Percentiles rank a stretch among this genome's conserved stretches.
Conservation (phyloP, 2,888 invertebrate species). For the Ophraella communa region DNA sequence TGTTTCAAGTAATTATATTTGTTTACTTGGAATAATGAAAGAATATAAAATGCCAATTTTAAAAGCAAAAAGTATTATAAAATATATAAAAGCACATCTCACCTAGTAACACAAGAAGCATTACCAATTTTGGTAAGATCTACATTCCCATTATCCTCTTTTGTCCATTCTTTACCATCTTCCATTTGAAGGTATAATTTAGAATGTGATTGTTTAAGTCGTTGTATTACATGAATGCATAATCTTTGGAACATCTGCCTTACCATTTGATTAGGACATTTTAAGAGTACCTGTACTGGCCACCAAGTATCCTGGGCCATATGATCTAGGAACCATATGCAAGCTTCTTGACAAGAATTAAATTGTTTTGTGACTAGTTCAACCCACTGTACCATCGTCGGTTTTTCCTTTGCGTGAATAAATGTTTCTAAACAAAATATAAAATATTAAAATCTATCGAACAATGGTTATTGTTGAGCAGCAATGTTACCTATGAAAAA, state of each 20-base stretch:
- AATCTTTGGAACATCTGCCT: conserved; percentile 96
- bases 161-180: conserved; percentile 53
- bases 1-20: no score
- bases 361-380: conserved; percentile 94
- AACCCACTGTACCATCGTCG: conserved; percentile 97
- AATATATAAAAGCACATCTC: background rate
- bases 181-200: conserved; percentile 65
- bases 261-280: conserved; percentile 96
- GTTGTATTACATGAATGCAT: conserved; percentile 92
- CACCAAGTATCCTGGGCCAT: conserved; percentile 96
- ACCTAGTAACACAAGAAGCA: conserved; percentile 83
- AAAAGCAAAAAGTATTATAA: background rate
- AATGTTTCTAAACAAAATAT: conserved; percentile 78
- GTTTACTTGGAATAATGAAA: no score
- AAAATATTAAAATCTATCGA: background rate
- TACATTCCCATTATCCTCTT: conserved; percentile 57
- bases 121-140: conserved; percentile 68
- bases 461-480: background rate
- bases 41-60: background rate
- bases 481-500: conserved; percentile 74
- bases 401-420: conserved; percentile 97
- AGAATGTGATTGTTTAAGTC: conserved; percentile 72
- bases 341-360: conserved; percentile 87
- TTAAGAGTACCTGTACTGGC: conserved; percentile 90
- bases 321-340: conserved; percentile 90